Conservation (phyloP, 2,888 invertebrate species). For the Clitarchus hookeri region DNA sequence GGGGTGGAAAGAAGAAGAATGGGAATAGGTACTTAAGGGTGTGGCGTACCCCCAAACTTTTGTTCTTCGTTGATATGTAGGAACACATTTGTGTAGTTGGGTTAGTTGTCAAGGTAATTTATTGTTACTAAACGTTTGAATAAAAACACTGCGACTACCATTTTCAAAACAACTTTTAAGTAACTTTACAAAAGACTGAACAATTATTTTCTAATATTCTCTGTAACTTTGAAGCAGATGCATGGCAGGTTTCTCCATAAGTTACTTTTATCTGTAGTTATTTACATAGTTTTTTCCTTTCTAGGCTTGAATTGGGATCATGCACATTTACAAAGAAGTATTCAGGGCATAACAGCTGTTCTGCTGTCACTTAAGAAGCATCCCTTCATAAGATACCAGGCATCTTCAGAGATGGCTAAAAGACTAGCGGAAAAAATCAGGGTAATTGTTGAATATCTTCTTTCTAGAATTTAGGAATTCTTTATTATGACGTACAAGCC, state of each 20-base stretch:
- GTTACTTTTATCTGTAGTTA: neutral
- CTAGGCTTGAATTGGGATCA: conserved; percentile 76
- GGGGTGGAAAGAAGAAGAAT: too few relatives aligned
- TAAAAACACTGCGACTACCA: too few relatives aligned
- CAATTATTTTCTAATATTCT: too few relatives aligned
- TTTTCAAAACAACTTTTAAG: too few relatives aligned
- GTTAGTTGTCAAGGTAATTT: too few relatives aligned
- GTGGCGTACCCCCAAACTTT: too few relatives aligned
- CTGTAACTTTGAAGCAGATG: neutral
- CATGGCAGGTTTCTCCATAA: neutral
- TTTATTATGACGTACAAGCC: neutral
- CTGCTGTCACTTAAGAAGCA: conserved; percentile 88
- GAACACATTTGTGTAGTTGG: too few relatives aligned
- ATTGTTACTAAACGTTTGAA: too few relatives aligned
- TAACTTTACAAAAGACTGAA: too few relatives aligned
- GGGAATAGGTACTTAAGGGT: too few relatives aligned
- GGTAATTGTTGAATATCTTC: conserved; percentile 48
- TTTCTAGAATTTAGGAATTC: neutral
- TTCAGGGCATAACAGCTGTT: conserved; percentile 84
- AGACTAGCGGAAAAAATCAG: conserved; percentile 83
- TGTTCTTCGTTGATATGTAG: too few relatives aligned
- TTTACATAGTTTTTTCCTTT: conserved; percentile 29
- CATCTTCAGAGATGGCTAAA: conserved; percentile 82
- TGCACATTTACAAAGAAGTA: conserved; percentile 74
- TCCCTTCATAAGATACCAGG: conserved; percentile 87